These are phyloP conservation scores for Drosophila suzukii DNA, from an alignment of 1,140 invertebrate genomes.

Conservation along the genomic window DNA sequence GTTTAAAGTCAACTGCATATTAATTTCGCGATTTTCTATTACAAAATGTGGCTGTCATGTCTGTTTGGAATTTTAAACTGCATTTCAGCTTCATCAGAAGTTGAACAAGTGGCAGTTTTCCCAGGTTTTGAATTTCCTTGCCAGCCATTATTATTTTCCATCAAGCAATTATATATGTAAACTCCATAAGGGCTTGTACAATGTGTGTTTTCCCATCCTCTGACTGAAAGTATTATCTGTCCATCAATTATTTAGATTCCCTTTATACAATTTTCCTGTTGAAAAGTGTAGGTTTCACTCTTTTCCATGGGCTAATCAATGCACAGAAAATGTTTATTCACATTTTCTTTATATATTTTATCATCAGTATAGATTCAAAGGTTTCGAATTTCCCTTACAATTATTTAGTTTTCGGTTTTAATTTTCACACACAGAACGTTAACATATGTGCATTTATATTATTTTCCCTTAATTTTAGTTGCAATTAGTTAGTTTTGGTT, in stretches of 20 bases:
- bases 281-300: not conserved
- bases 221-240: not conserved
- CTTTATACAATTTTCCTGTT: not conserved
- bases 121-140: not conserved
- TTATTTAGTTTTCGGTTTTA: not conserved
- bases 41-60: not conserved
- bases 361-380: not conserved
- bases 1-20: too few relatives aligned
- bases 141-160: not conserved
- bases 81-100: not conserved
- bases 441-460: too few relatives aligned
- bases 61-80: not conserved
- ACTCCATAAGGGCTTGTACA: too few relatives aligned
- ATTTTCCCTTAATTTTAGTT: too few relatives aligned
- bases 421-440: not conserved
- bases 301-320: not conserved
- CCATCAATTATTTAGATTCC: not conserved
- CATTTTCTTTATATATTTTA: not conserved
- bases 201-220: not conserved
- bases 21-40: too few relatives aligned
- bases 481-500: not conserved
- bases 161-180: not conserved
- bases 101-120: not conserved
- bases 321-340: not conserved
- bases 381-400: not conserved